phyloP scores from a whole-genome alignment of 2,113 vertebrate species.

The Hippopotamus amphibius region DNA sequence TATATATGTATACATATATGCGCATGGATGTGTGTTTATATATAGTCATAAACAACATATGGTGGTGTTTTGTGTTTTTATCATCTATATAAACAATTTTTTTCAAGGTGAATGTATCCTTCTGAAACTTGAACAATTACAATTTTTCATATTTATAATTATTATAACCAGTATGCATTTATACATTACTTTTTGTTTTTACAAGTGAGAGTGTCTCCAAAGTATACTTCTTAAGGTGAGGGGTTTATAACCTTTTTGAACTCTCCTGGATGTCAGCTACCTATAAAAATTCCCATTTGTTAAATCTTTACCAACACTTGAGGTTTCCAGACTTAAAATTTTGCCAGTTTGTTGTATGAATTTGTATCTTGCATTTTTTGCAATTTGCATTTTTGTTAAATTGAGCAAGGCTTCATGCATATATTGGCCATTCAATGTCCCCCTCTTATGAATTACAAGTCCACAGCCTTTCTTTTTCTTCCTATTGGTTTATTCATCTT shows the following conservation, averaged over 20 bases:
- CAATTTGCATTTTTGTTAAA: slow-evolving; percentile 2
- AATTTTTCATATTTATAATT: background rate
- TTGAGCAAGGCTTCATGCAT: background rate
- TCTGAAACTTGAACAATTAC: background rate
- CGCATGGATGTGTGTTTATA: background rate
- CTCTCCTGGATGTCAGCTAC: background rate
- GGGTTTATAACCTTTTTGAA: background rate
- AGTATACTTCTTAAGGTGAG: background rate
- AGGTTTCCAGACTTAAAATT: background rate
- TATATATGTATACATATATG: too few relatives aligned
- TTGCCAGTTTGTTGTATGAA: background rate
- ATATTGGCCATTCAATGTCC: background rate
- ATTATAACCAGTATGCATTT: background rate
- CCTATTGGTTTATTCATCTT: background rate
- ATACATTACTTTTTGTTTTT: background rate
- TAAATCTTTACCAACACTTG: background rate
- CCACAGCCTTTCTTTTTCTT: background rate
- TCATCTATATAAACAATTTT: background rate
- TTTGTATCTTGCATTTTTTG: background rate
- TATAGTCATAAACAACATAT: background rate
- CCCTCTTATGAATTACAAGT: background rate
- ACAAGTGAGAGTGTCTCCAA: background rate
- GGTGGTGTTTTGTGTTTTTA: background rate
- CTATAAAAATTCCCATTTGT: background rate
- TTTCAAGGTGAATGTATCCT: background rate